Percentiles rank a stretch among this genome's conserved stretches.
Conservation (phyloP, 2,113 vertebrate species). For the Barnardius zonarius region DNA sequence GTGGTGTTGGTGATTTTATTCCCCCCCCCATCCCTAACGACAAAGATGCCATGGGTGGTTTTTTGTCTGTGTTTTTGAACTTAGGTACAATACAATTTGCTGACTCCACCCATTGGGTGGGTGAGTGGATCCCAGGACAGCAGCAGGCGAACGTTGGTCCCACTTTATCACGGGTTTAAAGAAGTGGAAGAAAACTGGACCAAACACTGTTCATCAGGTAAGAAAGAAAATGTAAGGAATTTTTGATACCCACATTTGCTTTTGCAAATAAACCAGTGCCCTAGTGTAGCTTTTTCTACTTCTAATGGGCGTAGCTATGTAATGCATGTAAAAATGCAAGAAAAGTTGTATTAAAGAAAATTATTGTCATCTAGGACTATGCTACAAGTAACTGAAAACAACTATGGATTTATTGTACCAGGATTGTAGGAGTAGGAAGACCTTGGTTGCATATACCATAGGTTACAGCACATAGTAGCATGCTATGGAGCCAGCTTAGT, state of each 20-base stretch:
- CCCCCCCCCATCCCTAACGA: rapidly evolving
- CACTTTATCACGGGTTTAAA: constrained; percentile 93
- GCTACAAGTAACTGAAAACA: background rate
- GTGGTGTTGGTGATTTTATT: background rate
- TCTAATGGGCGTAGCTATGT: background rate
- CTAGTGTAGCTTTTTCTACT: background rate
- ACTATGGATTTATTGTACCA: background rate
- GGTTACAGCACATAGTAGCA: rapidly evolving
- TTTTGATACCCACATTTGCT: background rate
- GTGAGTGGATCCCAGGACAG: constrained; percentile 81
- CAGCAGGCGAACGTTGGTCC: constrained; percentile 75
- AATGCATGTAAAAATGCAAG: background rate
- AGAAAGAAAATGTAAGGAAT: background rate
- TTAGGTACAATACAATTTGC: constrained; percentile 95
- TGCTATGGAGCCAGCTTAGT: background rate
- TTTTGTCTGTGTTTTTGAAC: background rate
- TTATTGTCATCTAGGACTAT: background rate
- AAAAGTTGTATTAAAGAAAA: background rate
- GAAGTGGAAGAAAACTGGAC: constrained; percentile 99
- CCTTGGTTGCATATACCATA: background rate
- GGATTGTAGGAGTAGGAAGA: background rate
- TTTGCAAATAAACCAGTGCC: background rate
- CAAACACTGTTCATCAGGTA: constrained; percentile 92
- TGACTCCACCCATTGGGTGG: constrained; percentile 88
- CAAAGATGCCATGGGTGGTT: background rate